Evolutionary conservation across 2,888 invertebrate genomes (phyloP), one percentile per base, ranked within the genome.

Genomic region (Andrena flavipes): DNA sequence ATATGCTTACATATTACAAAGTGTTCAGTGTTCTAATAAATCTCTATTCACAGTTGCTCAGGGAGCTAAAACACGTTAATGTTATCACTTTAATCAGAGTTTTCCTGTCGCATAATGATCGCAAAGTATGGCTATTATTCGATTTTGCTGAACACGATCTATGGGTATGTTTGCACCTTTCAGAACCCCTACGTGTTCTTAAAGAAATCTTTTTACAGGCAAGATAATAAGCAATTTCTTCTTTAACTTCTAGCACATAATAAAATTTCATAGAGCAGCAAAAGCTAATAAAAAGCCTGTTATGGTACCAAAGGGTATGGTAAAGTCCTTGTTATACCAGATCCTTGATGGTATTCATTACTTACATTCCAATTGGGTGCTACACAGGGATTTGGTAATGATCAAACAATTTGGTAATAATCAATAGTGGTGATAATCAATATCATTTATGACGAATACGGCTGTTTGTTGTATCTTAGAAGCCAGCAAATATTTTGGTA

Each of bases 71-170:
- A 93, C 99, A 99, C 94, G 96, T 98, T 35, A 99, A 99, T 95
- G 99, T 99, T 0, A 99, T 99, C 84, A 98, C 98, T 90, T 95
- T 99, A 62, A 99, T 99, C 89, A 95, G 99, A 90, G 99, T 99
- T 1, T 99, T 99, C 93, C 95, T 99, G 0, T 99, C 99, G 0
- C 99, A 99, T 92, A 97, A 96, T 90, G 99, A 99, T 92, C 96
- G 99, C 51, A 99, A 99, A 95, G 99, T 99, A 3, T 99, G 99
- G 97, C 95, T 99, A 51, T 95, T 99, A 10, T 99, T 99, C 95
- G 99, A 99, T 93, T 99, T 98, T 95, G 99, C 99, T 0, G 99
- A 99, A 94, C 99, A 99, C 95, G 99, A 99, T 95, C 94, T 99
- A 76, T 99, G 99, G 99, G 96, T 96, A 93, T 91, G 91, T 84